Evolutionary conservation across 2,888 invertebrate genomes (phyloP).

Genomic region (Harmothoe impar): DNA sequence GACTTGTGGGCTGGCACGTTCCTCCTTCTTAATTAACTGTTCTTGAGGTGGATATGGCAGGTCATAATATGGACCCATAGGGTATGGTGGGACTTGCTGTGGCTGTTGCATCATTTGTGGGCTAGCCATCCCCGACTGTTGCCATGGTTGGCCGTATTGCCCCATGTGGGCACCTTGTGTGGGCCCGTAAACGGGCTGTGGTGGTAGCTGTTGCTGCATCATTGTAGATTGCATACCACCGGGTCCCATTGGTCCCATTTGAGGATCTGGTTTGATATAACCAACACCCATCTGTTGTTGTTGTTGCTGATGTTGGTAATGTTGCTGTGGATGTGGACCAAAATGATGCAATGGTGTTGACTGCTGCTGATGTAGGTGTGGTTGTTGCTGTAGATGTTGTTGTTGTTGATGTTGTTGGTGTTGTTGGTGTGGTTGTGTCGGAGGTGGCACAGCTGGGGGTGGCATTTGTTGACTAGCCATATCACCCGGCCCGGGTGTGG

Average conservation of each 20-base stretch:
- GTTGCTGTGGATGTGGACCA: conserved; percentile 34
- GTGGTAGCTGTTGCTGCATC: conserved; percentile 62
- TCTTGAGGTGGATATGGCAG: neutral
- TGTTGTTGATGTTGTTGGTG: conserved; percentile 21
- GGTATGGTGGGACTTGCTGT: conserved; percentile 46
- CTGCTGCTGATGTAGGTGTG: conserved; percentile 10
- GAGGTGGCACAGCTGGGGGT: conserved; percentile 35
- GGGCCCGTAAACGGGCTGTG: conserved; percentile 65
- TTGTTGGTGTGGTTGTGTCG: conserved; percentile 35
- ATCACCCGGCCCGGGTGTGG: neutral
- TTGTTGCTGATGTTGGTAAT: conserved; percentile 1
- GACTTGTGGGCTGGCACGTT: conserved; percentile 80
- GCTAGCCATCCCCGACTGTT: conserved; percentile 1
- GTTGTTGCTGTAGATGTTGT: conserved; percentile 39
- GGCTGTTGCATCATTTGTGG: conserved; percentile 34
- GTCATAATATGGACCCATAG: conserved; percentile 39
- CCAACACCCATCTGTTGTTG: conserved; percentile 58
- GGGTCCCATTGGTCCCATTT: conserved; percentile 24
- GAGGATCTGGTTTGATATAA: conserved; percentile 44
- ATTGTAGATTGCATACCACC: neutral
- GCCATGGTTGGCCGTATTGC: conserved; percentile 37
- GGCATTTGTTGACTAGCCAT: conserved; percentile 58
- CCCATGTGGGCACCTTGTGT: neutral
- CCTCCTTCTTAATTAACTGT: conserved; percentile 67
- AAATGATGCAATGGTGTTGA: neutral